Base-by-base conservation (phyloP, 1,140 invertebrate species). In the Hirudo medicinalis region DNA sequence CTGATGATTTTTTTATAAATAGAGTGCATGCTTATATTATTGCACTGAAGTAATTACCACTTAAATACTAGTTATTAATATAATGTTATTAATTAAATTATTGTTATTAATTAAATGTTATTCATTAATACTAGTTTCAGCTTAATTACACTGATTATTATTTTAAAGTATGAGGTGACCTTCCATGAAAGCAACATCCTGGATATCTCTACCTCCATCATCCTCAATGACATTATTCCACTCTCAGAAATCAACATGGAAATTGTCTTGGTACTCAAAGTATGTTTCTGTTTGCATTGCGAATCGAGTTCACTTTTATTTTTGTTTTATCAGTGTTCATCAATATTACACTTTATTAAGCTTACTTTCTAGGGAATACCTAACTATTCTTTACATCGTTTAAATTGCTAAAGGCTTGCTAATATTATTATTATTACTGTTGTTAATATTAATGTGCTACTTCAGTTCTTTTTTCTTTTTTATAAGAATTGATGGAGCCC, bases 131-230 rank as follows among this genome's bases (percentile, higher is more conserved):
- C 15, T n/a, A 63, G 9, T 4, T 11, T 8, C 15, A 49, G 43
- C 43, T 13, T 49, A 8, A 49, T 49, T 49, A 49, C 2, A 49
- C 43, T 49, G 11, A 49, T 49, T 15, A 63, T 13, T n/a, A 11
- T 8, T 63, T 78, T 79, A 32, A 90, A 97, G 83, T 97, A 97
- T 83, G 95, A 94, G 77, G 97, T 99, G 76, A 94, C 94, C 1
- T 95, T 89, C 8, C 95, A 99, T 82, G 97, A 99, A 81, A 95
- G 93, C 32, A 99, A 99, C 82, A 96, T 96, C 0, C 85, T 99
- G 66, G 95, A 98, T 81, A 99, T 99, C 72, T 96, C 99, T 66
- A 97, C 94, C 2, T 94, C 95, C 0, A 83, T 99, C 0, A 93
- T 99, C 67, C 82, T 98, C 20, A 97, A 97, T 82, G 95, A 99